Evolutionary conservation across 2,113 vertebrate genomes (phyloP).

Genomic region (Clarias batrachus): DNA sequence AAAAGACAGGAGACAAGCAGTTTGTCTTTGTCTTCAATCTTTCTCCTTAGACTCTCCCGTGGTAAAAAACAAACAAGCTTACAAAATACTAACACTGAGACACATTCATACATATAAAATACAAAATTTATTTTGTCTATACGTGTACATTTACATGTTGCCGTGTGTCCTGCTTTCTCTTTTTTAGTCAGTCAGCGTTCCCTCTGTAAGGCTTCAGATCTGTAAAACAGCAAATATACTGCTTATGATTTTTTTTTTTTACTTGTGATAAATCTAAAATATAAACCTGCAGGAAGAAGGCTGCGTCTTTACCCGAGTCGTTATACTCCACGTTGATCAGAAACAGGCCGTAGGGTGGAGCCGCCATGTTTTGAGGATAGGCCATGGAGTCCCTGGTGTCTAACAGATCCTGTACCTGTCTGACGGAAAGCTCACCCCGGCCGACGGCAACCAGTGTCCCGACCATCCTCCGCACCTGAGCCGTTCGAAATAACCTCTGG

Average conservation of each 20-base stretch:
- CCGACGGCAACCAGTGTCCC: conserved; percentile 86
- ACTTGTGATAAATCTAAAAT: background rate
- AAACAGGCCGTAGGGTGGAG: conserved; percentile 82
- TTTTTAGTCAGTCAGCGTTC: background rate
- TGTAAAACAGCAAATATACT: conserved; percentile 36
- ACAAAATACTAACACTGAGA: background rate
- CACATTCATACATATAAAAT: background rate
- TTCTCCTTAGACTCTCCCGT: background rate
- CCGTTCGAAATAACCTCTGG: background rate
- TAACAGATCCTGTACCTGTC: conserved; percentile 73
- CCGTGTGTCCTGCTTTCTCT: background rate
- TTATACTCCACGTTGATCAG: conserved; percentile 80
- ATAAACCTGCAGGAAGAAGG: background rate
- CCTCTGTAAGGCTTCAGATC: conserved; percentile 54
- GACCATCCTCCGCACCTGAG: conserved; percentile 85
- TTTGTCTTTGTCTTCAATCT: background rate
- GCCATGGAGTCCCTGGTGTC: conserved; percentile 72
- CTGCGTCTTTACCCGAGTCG: conserved; percentile 53
- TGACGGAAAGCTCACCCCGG: conserved; percentile 66
- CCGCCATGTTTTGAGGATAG: conserved; percentile 67
- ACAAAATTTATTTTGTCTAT: background rate
- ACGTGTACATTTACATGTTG: background rate
- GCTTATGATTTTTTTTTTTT: background rate
- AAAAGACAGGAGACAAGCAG: background rate
- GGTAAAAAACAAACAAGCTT: background rate